These are phyloP conservation scores for Pyrrhia umbra DNA, from an alignment of 2,888 invertebrate genomes.

Conservation along the genomic window DNA sequence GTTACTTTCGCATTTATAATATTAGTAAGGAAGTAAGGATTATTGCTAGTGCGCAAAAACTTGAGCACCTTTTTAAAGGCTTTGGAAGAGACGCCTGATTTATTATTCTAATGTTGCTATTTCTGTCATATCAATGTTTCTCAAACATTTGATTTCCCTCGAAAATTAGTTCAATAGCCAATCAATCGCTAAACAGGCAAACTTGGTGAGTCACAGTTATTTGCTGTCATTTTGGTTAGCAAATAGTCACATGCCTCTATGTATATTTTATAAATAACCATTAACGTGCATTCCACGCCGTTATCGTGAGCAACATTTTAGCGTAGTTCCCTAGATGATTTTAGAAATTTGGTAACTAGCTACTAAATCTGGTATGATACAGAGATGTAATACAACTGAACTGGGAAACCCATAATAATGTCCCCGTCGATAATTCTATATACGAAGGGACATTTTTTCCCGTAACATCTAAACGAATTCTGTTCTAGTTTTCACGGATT, in stretches of 20 bases:
- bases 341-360: neutral
- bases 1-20: no score
- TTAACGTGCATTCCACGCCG: constrained; percentile 30
- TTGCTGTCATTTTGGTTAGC: constrained; percentile 18
- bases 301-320: constrained; percentile 33
- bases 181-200: constrained; percentile 7
- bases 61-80: no score
- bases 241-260: constrained; percentile 15
- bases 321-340: constrained; percentile 8
- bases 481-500: no score
- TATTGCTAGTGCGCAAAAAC: no score
- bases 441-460: no score
- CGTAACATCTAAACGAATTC: no score
- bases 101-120: no score
- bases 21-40: no score
- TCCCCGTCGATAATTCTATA: no score
- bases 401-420: no score
- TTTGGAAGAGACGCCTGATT: no score
- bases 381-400: no score
- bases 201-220: constrained; percentile 31
- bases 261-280: constrained; percentile 45
- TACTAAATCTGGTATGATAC: neutral
- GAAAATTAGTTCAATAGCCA: neutral
- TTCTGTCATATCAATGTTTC: neutral
- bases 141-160: neutral